These are phyloP conservation scores for Poecilobothrus nobilitatus DNA, from an alignment of 2,888 invertebrate species.

Conservation along the genomic window DNA sequence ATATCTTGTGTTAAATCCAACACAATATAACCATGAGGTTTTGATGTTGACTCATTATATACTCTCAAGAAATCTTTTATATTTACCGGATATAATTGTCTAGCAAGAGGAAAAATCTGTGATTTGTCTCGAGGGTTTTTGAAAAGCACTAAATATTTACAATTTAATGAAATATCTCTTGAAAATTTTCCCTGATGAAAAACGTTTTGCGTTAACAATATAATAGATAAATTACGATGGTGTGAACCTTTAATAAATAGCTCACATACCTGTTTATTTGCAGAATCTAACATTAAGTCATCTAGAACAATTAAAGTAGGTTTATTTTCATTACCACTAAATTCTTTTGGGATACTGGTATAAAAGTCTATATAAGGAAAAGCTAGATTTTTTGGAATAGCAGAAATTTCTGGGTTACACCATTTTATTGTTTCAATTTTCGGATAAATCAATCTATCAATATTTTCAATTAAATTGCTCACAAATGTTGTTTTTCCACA, in stretches of 20 bases:
- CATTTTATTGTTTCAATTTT: conserved; percentile 15
- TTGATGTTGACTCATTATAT: conserved; percentile 16
- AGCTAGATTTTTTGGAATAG: conserved; percentile 10
- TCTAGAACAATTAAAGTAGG: conserved; percentile 10
- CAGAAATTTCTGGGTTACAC: conserved; percentile 12
- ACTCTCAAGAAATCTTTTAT: conserved; percentile 14
- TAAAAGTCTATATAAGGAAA: conserved; percentile 10
- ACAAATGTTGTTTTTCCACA: conserved; percentile 17
- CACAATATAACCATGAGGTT: conserved; percentile 14
- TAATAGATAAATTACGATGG: conserved; percentile 11
- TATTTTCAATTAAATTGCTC: conserved; percentile 9
- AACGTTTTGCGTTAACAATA: conserved; percentile 15
- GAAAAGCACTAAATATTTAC: conserved; percentile 14
- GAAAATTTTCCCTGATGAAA: conserved; percentile 15
- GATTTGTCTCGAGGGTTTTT: conserved; percentile 18
- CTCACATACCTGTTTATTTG: conserved; percentile 12
- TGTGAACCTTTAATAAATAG: conserved; percentile 13
- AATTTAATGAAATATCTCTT: conserved; percentile 16
- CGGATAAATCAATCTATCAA: not conserved
- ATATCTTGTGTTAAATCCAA: conserved; percentile 13
- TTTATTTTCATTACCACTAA: conserved; percentile 7
- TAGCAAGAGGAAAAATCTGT: conserved; percentile 14
- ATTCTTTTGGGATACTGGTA: conserved; percentile 8
- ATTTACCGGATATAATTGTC: conserved; percentile 17
- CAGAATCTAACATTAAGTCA: conserved; percentile 14